phyloP scores from a whole-genome alignment of 2,888 invertebrate species.

The Drosophila lacicola region DNA sequence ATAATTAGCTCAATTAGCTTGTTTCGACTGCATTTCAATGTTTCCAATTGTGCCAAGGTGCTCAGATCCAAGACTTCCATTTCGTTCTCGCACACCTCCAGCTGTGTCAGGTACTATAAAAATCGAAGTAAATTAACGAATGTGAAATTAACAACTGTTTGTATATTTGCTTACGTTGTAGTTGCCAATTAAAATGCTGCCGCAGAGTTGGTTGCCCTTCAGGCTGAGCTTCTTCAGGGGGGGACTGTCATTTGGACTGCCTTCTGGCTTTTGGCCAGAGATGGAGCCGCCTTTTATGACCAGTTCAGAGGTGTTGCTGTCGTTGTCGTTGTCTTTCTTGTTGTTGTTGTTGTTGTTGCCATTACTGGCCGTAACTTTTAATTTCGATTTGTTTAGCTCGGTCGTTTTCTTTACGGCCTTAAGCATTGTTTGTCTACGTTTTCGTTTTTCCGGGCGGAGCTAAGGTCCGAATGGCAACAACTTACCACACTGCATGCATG shows the following conservation, averaged over 20 bases:
- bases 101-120: conserved; percentile 91
- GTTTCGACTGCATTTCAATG: conserved; percentile 92
- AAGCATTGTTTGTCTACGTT: conserved; percentile 70
- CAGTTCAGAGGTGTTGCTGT: conserved; percentile 37
- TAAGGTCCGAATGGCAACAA: conserved; percentile 46
- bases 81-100: conserved; percentile 93
- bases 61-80: conserved; percentile 93
- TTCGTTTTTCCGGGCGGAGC: conserved; percentile 30
- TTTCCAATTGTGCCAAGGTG: conserved; percentile 91
- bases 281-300: conserved; percentile 42
- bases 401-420: conserved; percentile 77
- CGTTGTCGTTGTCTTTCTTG: conserved; percentile 9
- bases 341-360: conserved; percentile 37
- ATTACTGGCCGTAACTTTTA: conserved; percentile 73
- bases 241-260: conserved; percentile 69
- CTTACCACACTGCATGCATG: conserved; percentile 71
- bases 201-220: conserved; percentile 91
- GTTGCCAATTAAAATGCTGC: conserved; percentile 93
- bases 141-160: no score
- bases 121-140: conserved; percentile 46
- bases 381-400: conserved; percentile 74
- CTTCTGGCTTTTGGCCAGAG: conserved; percentile 41
- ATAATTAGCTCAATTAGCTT: conserved; percentile 90
- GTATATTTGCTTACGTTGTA: conserved; percentile 89
- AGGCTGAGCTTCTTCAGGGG: conserved; percentile 91